A percentile compares a stretch with the other conserved stretches of the same genome.
phyloP scores from a whole-genome alignment of 2,888 invertebrate species.

The Aelia acuminata region DNA sequence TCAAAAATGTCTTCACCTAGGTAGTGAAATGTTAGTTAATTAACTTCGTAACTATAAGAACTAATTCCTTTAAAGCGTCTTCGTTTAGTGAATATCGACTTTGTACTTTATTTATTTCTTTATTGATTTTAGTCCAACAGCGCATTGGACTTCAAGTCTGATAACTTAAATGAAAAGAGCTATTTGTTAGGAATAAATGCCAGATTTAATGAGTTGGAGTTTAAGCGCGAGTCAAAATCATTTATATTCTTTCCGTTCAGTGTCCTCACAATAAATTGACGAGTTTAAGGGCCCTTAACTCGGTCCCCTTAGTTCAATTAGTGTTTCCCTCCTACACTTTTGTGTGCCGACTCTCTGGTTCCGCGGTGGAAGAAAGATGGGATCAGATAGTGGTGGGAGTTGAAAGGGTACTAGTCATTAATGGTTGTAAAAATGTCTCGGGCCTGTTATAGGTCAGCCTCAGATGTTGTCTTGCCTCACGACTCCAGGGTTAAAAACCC shows the following conservation, averaged over 20 bases:
- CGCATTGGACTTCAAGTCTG: no score
- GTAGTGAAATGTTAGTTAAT: no score
- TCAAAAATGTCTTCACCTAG: no score
- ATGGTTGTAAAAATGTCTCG: conserved; percentile 56
- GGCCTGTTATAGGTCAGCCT: conserved; percentile 49
- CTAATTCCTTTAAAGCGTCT: no score
- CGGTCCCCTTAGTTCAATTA: neutral
- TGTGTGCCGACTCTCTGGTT: neutral
- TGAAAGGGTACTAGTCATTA: conserved; percentile 52
- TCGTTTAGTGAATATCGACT: no score
- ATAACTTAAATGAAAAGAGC: no score
- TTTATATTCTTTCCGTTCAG: neutral
- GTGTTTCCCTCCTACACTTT: conserved; percentile 2
- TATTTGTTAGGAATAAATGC: neutral
- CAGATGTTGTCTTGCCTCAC: conserved; percentile 56
- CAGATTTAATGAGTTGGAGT: neutral
- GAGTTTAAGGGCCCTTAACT: neutral
- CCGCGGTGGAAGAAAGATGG: conserved; percentile 18
- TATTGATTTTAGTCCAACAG: no score
- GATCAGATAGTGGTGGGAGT: conserved; percentile 34
- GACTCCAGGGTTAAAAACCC: conserved; percentile 45
- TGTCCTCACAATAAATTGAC: neutral
- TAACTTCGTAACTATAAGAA: no score
- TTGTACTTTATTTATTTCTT: no score
- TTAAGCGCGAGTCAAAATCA: neutral